These are phyloP conservation scores for Pemphigus obesinymphae DNA, from an alignment of 1,140 invertebrate species.

Conservation along the genomic window DNA sequence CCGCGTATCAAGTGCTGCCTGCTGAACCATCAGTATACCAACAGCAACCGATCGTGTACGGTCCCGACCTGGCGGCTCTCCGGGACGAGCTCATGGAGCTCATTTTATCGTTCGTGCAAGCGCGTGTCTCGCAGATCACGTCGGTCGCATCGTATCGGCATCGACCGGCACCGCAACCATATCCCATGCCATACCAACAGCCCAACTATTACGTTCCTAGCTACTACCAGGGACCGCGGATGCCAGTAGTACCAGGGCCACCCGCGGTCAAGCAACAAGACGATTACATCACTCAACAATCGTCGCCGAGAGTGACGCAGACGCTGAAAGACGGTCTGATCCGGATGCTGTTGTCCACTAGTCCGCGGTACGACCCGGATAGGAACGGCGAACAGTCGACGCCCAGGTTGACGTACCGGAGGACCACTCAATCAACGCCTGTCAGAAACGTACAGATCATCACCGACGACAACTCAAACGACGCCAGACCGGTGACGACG, in stretches of 20 bases:
- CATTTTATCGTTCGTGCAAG: conserved; percentile 46
- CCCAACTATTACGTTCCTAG: conserved; percentile 17
- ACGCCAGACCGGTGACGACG: conserved; percentile 25
- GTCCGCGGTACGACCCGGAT: conserved; percentile 31
- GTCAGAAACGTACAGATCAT: conserved; percentile 46
- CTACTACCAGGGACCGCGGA: conserved; percentile 18
- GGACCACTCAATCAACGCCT: conserved; percentile 11
- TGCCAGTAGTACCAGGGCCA: neutral
- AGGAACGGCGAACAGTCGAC: neutral
- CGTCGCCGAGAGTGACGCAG: conserved; percentile 12
- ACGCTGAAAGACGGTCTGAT: conserved; percentile 42
- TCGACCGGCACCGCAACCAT: neutral
- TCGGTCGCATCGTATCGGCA: neutral
- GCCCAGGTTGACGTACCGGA: neutral
- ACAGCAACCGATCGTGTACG: conserved; percentile 30
- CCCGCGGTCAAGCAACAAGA: conserved; percentile 22
- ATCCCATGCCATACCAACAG: conserved; percentile 19
- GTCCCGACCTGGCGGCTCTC: conserved; percentile 52
- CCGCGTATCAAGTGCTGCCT: neutral
- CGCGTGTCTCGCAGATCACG: neutral
- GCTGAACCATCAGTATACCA: neutral
- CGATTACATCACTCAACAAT: too few species aligned
- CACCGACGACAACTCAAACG: neutral
- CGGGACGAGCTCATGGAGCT: conserved; percentile 49
- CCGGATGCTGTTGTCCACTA: conserved; percentile 44